Conservation (phyloP, 2,888 invertebrate species). For the Agriopis aurantiaria region DNA sequence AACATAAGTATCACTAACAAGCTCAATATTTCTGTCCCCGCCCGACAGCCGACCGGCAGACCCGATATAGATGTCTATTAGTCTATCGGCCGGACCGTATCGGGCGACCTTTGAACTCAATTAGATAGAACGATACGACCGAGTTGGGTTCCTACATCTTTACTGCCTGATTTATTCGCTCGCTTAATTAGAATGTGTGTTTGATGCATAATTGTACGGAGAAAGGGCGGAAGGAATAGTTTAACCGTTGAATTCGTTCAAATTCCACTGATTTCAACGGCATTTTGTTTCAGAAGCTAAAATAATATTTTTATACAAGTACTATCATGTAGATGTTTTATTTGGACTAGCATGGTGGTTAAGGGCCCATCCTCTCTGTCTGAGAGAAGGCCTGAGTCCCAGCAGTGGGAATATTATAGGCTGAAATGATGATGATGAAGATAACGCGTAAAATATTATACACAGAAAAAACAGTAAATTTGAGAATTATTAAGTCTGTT, state of each 20-base stretch:
- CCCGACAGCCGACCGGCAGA: slow-evolving; percentile 15
- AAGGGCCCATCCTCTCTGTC: too few species aligned
- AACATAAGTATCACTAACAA: slow-evolving; percentile 48
- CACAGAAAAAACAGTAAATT: too few species aligned
- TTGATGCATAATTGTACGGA: slow-evolving; percentile 32
- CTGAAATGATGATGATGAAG: too few species aligned
- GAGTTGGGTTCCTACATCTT: slow-evolving; percentile 41
- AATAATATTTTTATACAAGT: too few species aligned
- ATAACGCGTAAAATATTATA: too few species aligned
- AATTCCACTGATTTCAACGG: slow-evolving; percentile 1
- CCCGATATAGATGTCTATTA: slow-evolving; percentile 39
- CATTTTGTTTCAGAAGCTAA: not conserved
- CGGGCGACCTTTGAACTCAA: slow-evolving; percentile 55
- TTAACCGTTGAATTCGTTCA: not conserved
- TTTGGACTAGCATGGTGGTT: too few species aligned
- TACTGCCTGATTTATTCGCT: slow-evolving; percentile 52
- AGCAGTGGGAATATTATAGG: too few species aligned
- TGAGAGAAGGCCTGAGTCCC: too few species aligned
- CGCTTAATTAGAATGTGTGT: slow-evolving; percentile 48
- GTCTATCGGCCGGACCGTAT: slow-evolving; percentile 44
- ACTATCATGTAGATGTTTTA: too few species aligned
- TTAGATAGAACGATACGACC: slow-evolving; percentile 55
- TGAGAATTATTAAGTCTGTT: too few species aligned
- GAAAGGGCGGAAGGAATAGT: slow-evolving; percentile 31
- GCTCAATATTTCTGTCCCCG: slow-evolving; percentile 47